These are phyloP conservation scores for Lycophotia porphyrea DNA, from an alignment of 2,888 invertebrate species.

Conservation along the genomic window DNA sequence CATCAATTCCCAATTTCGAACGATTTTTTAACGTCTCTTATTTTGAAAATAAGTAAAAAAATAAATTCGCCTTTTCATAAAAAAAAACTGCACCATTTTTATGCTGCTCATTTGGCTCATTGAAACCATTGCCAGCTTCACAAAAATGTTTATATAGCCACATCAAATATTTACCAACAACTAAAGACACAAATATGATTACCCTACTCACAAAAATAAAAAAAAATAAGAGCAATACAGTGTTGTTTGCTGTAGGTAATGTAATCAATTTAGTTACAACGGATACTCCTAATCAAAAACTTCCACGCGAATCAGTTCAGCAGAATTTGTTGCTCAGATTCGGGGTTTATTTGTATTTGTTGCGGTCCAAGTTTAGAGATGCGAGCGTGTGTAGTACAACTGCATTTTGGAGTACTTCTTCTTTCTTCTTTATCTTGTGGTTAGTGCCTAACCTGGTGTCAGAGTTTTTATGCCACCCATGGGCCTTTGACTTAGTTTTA, in stretches of 20 bases:
- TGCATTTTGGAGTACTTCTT: neutral
- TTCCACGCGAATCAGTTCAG: conserved; percentile 65
- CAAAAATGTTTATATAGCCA: neutral
- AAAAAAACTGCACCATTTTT: neutral
- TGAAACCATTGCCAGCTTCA: no score
- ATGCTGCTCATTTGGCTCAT: neutral
- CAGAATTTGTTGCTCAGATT: conserved; percentile 62
- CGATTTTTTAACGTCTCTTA: neutral
- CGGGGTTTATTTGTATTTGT: conserved; percentile 67
- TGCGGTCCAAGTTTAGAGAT: conserved; percentile 47
- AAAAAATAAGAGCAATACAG: conserved; percentile 22
- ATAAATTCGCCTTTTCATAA: neutral
- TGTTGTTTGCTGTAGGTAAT: conserved; percentile 31
- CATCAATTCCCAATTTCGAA: neutral
- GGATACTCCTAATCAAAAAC: conserved; percentile 69
- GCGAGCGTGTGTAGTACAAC: conserved; percentile 10
- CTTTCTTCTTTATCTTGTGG: no score
- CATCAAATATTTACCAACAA: conserved; percentile 9
- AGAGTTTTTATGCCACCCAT: no score
- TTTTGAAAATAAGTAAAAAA: no score
- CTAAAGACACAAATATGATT: neutral
- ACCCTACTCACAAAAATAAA: conserved; percentile 7
- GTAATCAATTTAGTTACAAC: conserved; percentile 53
- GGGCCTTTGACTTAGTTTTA: no score
- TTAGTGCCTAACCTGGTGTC: no score